Percentiles rank a stretch among this genome's conserved stretches.
phyloP scores from a whole-genome alignment of 2,888 invertebrate genomes.

The Drosophila siamana region DNA sequence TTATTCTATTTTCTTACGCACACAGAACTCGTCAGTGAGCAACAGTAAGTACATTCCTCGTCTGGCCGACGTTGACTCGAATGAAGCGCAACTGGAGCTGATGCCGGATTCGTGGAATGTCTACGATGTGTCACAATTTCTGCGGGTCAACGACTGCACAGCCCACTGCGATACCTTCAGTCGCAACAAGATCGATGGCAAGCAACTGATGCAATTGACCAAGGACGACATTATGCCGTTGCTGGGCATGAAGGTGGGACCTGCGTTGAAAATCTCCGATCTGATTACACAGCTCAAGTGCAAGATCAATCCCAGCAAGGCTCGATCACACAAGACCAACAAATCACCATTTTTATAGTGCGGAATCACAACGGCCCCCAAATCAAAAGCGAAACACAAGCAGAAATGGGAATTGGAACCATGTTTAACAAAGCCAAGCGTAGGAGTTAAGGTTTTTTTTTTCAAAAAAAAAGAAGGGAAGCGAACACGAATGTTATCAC shows the following conservation, averaged over 20 bases:
- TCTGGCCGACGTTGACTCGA: slow-evolving; percentile 84
- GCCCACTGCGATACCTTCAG: slow-evolving; percentile 90
- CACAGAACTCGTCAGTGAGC: slow-evolving; percentile 85
- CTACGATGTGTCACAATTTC: slow-evolving; percentile 94
- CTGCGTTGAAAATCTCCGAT: slow-evolving; percentile 96
- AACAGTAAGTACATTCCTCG: slow-evolving; percentile 87
- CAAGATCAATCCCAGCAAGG: slow-evolving; percentile 86
- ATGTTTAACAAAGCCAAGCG: slow-evolving; percentile 38
- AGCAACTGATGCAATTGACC: slow-evolving; percentile 91
- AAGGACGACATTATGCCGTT: slow-evolving; percentile 96
- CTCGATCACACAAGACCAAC: slow-evolving; percentile 87
- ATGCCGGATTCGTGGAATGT: slow-evolving; percentile 92
- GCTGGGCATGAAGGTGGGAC: slow-evolving; percentile 97
- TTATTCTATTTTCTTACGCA: not conserved
- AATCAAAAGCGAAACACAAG: slow-evolving; percentile 12
- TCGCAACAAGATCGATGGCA: slow-evolving; percentile 92
- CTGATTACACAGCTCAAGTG: slow-evolving; percentile 96
- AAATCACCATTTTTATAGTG: slow-evolving; percentile 89
- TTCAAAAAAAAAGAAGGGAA: not conserved
- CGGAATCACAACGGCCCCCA: slow-evolving; percentile 35
- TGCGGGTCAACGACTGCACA: slow-evolving; percentile 94
- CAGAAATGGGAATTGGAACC: slow-evolving; percentile 15
- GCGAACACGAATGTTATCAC: slow-evolving; percentile 64
- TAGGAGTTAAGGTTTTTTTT: slow-evolving; percentile 34
- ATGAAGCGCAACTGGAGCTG: slow-evolving; percentile 76